phyloP scores from a whole-genome alignment of 2,797 vertebrate species.

The Coregonus sp. region DNA sequence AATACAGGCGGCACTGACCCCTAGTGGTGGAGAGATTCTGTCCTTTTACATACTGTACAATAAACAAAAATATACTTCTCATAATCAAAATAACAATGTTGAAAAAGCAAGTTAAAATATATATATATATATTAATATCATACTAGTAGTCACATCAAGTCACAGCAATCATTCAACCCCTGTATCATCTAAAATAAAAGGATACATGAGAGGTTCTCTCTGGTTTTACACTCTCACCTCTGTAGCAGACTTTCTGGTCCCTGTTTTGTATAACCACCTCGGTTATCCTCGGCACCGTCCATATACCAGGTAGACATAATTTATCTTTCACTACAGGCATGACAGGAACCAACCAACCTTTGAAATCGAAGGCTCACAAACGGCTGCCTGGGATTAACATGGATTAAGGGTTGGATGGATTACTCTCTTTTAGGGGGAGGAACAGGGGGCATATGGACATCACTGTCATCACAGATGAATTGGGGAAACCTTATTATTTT shows the following conservation, averaged over 20 bases:
- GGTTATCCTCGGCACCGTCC: constrained; percentile 22
- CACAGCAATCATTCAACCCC: not conserved
- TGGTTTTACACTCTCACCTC: constrained; percentile 58
- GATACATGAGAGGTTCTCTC: not conserved
- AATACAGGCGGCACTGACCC: not conserved
- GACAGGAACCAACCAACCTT: constrained; percentile 18
- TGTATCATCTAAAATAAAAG: not conserved
- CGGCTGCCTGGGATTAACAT: constrained; percentile 66
- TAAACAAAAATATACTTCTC: not conserved
- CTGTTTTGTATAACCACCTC: constrained; percentile 38
- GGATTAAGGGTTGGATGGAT: constrained; percentile 67
- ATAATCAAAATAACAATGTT: not conserved
- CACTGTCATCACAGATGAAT: constrained; percentile 4
- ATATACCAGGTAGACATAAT: constrained; percentile 45
- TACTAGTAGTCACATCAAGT: not conserved
- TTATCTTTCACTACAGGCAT: constrained; percentile 56
- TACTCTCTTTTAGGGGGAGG: constrained; percentile 23
- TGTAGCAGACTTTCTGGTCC: constrained; percentile 26
- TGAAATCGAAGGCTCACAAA: constrained; percentile 26
- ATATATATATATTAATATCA: not conserved
- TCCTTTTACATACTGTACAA: not conserved
- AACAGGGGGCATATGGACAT: not conserved
- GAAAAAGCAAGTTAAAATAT: not conserved
- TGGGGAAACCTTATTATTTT: not conserved
- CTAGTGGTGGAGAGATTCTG: not conserved